Conservation (phyloP, 2,113 vertebrate species). For the Sialia sialis region DNA sequence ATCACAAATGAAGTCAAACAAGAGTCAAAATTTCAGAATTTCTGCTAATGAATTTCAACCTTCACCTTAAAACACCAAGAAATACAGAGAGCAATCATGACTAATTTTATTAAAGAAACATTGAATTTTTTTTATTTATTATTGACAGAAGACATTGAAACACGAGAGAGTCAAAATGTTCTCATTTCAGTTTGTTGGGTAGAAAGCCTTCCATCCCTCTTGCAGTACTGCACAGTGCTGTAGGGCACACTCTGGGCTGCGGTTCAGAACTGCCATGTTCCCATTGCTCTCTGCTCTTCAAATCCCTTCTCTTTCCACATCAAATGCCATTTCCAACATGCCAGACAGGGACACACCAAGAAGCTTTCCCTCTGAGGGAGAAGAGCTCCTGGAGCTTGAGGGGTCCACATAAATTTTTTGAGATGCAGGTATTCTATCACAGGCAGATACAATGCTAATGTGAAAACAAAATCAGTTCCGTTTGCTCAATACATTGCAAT, state of each 20-base stretch:
- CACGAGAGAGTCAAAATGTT: neutral
- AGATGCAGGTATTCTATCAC: neutral
- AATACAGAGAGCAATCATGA: neutral
- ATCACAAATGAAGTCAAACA: neutral
- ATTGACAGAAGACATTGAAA: neutral
- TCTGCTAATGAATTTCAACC: neutral
- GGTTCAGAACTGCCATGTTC: neutral
- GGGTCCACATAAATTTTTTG: neutral
- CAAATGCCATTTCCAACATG: neutral
- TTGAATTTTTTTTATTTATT: neutral
- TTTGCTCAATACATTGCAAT: neutral
- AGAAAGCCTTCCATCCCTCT: neutral
- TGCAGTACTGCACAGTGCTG: accelerated
- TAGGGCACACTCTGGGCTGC: neutral
- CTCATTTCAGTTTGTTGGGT: neutral
- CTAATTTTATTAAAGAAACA: neutral
- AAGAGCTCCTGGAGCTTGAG: neutral
- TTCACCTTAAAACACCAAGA: neutral
- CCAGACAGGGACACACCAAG: neutral
- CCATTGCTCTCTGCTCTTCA: neutral
- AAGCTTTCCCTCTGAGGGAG: neutral
- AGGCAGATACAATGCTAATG: neutral
- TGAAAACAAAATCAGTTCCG: neutral
- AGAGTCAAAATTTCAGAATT: neutral
- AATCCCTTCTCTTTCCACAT: neutral